Conservation (phyloP, 1,140 invertebrate genomes). For the Drosophila malerkotliana region DNA sequence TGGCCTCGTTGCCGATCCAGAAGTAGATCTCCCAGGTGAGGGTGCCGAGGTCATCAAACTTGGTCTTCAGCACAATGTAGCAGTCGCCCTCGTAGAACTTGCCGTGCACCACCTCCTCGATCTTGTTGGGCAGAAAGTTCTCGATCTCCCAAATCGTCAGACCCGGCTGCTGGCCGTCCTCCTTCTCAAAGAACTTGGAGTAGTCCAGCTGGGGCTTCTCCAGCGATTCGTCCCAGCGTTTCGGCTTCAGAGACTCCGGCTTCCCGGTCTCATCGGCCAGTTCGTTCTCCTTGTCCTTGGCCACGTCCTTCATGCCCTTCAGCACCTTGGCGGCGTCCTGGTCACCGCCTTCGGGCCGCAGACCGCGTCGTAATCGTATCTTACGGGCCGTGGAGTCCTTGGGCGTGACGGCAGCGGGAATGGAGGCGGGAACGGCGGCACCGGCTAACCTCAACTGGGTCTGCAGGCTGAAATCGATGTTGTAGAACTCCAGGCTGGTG, state of each 20-base stretch:
- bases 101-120: slow-evolving; percentile 95
- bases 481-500: slow-evolving; percentile 97
- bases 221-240: slow-evolving; percentile 96
- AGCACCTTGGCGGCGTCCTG: slow-evolving; percentile 96
- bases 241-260: slow-evolving; percentile 87
- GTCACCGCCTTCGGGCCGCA: slow-evolving; percentile 91
- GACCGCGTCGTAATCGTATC: slow-evolving; percentile 91
- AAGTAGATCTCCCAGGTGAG: slow-evolving; percentile 98
- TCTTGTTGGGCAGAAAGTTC: slow-evolving; percentile 98
- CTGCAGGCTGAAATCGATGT: slow-evolving; percentile 99
- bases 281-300: slow-evolving; percentile 87
- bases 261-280: slow-evolving; percentile 31
- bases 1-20: slow-evolving; percentile 98
- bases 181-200: slow-evolving; percentile 99
- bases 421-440: slow-evolving; percentile 91
- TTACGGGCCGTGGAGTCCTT: slow-evolving; percentile 97
- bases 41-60: slow-evolving; percentile 92
- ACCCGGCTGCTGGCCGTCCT: slow-evolving; percentile 95
- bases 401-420: slow-evolving; percentile 85
- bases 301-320: slow-evolving; percentile 99
- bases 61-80: slow-evolving; percentile 98
- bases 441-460: slow-evolving; percentile 96
- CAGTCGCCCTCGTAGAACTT: slow-evolving; percentile 99
- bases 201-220: slow-evolving; percentile 99
- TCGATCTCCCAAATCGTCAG: slow-evolving; percentile 99